Conservation (phyloP, 2,888 invertebrate genomes). For the Brenthis daphne region DNA sequence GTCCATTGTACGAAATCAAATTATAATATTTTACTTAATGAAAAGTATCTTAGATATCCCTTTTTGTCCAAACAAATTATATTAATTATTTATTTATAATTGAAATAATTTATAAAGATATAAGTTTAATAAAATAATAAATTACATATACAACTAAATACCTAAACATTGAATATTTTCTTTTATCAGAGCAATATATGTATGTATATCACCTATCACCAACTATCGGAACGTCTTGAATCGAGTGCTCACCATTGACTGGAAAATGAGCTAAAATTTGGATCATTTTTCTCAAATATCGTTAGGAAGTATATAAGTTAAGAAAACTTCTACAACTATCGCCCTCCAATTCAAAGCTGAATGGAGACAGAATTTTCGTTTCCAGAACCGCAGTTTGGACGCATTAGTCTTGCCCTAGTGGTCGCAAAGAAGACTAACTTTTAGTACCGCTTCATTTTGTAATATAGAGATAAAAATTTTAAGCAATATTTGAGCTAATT, state of each 20-base stretch:
- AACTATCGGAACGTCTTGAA: background rate
- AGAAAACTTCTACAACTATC: conserved; percentile 35
- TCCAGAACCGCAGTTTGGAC: conserved; percentile 20
- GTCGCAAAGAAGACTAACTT: conserved; percentile 8
- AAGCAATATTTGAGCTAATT: no score
- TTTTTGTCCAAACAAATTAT: background rate
- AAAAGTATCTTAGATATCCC: conserved; percentile 3
- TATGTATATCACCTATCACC: conserved; percentile 3
- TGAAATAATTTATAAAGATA: background rate
- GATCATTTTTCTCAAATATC: conserved; percentile 35
- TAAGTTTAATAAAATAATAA: no score
- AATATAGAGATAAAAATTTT: background rate
- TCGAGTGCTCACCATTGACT: conserved; percentile 18
- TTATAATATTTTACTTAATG: conserved; percentile 2
- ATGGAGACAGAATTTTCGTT: conserved; percentile 25
- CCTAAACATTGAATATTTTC: no score
- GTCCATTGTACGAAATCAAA: conserved; percentile 13
- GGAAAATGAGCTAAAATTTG: conserved; percentile 28
- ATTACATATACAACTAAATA: no score
- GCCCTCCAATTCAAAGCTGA: conserved; percentile 27
- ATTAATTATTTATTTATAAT: background rate
- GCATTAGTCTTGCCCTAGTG: conserved; percentile 19
- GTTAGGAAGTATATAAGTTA: conserved; percentile 31
- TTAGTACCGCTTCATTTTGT: conserved; percentile 1
- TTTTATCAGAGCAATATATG: no score